These are phyloP conservation scores for Orchesella cincta DNA, from an alignment of 1,140 invertebrate species.

Conservation along the genomic window DNA sequence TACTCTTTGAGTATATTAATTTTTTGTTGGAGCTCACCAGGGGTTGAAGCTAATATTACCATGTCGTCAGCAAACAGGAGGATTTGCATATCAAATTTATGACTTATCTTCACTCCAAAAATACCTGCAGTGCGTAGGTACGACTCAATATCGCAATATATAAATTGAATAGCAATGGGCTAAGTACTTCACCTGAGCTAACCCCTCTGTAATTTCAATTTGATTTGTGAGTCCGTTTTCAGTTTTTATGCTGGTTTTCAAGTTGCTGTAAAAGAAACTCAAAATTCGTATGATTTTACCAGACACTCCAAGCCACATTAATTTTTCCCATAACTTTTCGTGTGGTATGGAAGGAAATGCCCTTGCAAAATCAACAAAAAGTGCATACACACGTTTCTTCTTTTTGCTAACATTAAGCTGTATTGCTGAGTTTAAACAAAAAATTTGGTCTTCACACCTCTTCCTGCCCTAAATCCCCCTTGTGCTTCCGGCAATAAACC, in stretches of 20 bases:
- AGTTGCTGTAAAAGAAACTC: conserved; percentile 39
- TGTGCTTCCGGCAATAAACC: conserved; percentile 49
- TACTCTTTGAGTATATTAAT: conserved; percentile 32
- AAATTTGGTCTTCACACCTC: conserved; percentile 13
- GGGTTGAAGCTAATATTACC: not conserved
- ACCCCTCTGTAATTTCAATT: conserved; percentile 44
- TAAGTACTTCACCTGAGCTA: conserved; percentile 50
- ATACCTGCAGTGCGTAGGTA: conserved; percentile 8
- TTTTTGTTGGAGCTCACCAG: conserved; percentile 26
- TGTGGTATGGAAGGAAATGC: conserved; percentile 50
- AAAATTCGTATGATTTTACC: conserved; percentile 48
- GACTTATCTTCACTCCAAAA: conserved; percentile 34
- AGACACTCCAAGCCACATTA: conserved; percentile 44
- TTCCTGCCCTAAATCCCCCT: conserved; percentile 38
- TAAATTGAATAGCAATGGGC: conserved; percentile 50
- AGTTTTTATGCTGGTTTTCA: conserved; percentile 32
- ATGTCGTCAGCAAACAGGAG: conserved; percentile 39
- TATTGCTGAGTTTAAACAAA: not conserved
- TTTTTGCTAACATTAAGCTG: not conserved
- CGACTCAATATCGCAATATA: conserved; percentile 47
- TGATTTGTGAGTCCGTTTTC: not conserved
- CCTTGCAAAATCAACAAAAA: conserved; percentile 50
- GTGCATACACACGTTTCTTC: conserved; percentile 40
- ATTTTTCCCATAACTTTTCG: conserved; percentile 45
- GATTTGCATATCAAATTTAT: conserved; percentile 23